A percentile compares a stretch with the other conserved stretches of the same genome.
Evolutionary conservation across 2,113 vertebrate genomes (phyloP).

Genomic region (Corythornis cristatus): DNA sequence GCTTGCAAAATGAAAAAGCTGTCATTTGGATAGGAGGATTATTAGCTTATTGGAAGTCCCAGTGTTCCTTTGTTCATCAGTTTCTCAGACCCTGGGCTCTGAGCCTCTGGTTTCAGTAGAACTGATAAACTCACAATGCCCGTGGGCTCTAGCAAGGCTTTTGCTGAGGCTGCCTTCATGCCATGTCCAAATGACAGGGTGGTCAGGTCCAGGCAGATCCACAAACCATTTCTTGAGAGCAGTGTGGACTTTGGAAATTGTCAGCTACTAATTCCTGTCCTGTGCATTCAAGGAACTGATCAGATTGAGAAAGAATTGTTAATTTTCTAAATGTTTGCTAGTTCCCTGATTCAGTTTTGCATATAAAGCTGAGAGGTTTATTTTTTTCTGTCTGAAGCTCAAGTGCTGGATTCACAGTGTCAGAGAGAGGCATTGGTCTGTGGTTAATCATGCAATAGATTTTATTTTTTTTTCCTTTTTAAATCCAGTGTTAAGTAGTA

Average conservation of each 20-base stretch:
- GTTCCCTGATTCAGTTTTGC: neutral
- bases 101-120: neutral
- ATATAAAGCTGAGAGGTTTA: neutral
- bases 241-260: fast-evolving
- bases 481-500: neutral
- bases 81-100: neutral
- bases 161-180: neutral
- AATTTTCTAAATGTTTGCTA: neutral
- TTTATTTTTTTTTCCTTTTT: neutral
- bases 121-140: fast-evolving
- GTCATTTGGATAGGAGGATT: neutral
- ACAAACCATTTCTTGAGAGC: neutral
- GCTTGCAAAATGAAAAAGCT: neutral
- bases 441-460: neutral
- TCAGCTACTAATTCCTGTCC: neutral
- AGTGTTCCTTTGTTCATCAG: neutral
- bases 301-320: neutral
- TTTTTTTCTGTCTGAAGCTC: neutral
- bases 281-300: neutral
- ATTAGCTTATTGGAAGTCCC: neutral
- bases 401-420: neutral
- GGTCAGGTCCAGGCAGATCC: neutral
- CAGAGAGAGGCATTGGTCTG: neutral
- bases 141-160: fast-evolving
- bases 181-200: neutral